phyloP scores from a whole-genome alignment of 1,140 invertebrate genomes.

The Glomeris maerens region DNA sequence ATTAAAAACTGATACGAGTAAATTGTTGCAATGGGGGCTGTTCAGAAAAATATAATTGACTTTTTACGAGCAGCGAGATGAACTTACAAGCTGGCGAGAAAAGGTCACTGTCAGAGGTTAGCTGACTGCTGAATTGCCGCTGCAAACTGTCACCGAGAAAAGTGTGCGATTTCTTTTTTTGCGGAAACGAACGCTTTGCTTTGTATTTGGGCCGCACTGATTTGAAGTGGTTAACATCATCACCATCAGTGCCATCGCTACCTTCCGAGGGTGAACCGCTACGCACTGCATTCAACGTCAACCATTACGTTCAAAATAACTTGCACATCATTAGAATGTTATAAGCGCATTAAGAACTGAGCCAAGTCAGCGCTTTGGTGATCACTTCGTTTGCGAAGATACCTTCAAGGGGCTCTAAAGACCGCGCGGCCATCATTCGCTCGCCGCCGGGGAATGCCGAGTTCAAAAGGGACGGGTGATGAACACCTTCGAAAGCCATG shows the following conservation, averaged over 20 bases:
- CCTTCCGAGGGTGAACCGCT: slow-evolving; percentile 36
- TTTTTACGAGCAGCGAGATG: background rate
- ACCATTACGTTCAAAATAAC: background rate
- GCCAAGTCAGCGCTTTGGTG: background rate
- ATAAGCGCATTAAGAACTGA: background rate
- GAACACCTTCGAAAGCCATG: slow-evolving; percentile 21
- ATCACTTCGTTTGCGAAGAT: slow-evolving; percentile 8
- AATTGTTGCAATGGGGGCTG: too few species aligned
- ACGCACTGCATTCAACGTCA: slow-evolving; percentile 18
- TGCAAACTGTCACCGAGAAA: slow-evolving; percentile 15
- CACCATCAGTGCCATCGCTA: slow-evolving; percentile 36
- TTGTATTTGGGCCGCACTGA: slow-evolving; percentile 16
- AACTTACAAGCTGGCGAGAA: slow-evolving; percentile 24
- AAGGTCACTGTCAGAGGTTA: slow-evolving; percentile 21
- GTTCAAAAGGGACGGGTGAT: slow-evolving; percentile 15
- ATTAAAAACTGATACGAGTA: too few species aligned
- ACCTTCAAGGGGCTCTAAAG: slow-evolving; percentile 27
- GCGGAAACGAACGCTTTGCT: slow-evolving; percentile 28
- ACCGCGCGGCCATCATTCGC: slow-evolving; percentile 18
- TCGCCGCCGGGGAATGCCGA: slow-evolving; percentile 15
- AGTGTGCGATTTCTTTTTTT: slow-evolving; percentile 27
- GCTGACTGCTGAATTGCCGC: slow-evolving; percentile 18
- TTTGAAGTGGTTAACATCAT: slow-evolving; percentile 22
- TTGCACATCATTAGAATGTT: background rate
- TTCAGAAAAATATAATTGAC: too few species aligned